phyloP scores from a whole-genome alignment of 2,888 invertebrate genomes.

The Anthophora plumipes region DNA sequence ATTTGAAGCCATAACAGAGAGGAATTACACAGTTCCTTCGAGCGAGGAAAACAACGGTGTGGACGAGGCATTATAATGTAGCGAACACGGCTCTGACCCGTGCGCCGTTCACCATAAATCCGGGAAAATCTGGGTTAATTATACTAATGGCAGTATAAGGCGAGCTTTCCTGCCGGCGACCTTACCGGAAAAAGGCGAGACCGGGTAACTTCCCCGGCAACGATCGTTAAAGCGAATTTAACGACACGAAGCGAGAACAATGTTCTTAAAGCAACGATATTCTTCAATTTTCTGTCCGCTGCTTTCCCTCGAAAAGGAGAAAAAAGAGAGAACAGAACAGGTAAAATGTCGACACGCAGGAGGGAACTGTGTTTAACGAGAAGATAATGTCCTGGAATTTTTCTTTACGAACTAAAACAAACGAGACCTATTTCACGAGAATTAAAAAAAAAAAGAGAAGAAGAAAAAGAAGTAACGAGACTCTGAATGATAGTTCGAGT shows the following conservation, averaged over 20 bases:
- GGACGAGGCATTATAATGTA: conserved; percentile 56
- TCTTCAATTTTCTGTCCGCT: background rate
- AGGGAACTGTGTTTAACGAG: background rate
- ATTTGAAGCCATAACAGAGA: background rate
- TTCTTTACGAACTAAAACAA: background rate
- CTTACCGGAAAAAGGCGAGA: conserved; percentile 70
- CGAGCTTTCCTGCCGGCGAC: conserved; percentile 67
- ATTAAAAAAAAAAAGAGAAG: no score
- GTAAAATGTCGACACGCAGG: background rate
- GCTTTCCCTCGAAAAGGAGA: background rate
- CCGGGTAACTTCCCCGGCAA: conserved; percentile 50
- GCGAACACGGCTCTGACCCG: conserved; percentile 55
- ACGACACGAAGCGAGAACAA: conserved; percentile 31
- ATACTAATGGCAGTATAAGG: conserved; percentile 70
- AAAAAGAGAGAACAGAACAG: background rate
- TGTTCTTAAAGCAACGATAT: conserved; percentile 19
- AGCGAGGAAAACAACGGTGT: conserved; percentile 36
- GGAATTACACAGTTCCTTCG: background rate
- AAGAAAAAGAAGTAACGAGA: no score
- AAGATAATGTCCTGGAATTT: background rate
- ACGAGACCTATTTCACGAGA: background rate
- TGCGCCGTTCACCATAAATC: conserved; percentile 75
- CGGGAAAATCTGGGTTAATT: conserved; percentile 77
- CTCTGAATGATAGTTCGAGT: no score
- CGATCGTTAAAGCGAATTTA: conserved; percentile 42